A percentile compares a stretch with the other conserved stretches of the same genome.
phyloP scores from a whole-genome alignment of 2,113 vertebrate species.

The Prunella fulvescens region DNA sequence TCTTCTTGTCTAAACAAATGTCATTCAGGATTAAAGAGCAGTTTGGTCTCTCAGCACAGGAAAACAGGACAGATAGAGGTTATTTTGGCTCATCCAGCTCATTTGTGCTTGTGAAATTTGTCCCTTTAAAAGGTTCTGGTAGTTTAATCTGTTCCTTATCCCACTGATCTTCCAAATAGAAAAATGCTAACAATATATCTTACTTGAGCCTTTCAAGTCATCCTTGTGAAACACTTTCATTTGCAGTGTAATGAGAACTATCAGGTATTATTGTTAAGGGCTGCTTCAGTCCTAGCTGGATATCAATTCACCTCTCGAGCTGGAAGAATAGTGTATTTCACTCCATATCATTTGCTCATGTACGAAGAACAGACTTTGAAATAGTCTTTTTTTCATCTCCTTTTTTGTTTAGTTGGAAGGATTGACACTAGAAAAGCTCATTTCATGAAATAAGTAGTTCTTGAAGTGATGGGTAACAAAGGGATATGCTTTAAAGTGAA shows the following conservation, averaged over 20 bases:
- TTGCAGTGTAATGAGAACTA: slow-evolving; percentile 57
- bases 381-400: slow-evolving; percentile 25
- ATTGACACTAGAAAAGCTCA: slow-evolving; percentile 50
- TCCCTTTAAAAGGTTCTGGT: slow-evolving; percentile 3
- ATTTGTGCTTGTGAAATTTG: neutral
- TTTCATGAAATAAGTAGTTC: slow-evolving; percentile 54
- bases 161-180: slow-evolving; percentile 33
- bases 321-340: slow-evolving; percentile 45
- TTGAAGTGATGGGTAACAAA: slow-evolving; percentile 46
- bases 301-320: slow-evolving; percentile 46
- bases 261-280: slow-evolving; percentile 62
- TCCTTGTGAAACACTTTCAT: slow-evolving; percentile 59
- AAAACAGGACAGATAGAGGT: neutral
- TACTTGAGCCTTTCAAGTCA: slow-evolving; percentile 56
- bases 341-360: slow-evolving; percentile 40
- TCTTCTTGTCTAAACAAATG: neutral
- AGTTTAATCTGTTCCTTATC: slow-evolving; percentile 53
- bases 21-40: neutral
- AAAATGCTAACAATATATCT: slow-evolving; percentile 57
- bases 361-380: slow-evolving; percentile 50
- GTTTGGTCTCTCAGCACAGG: neutral
- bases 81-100: neutral
- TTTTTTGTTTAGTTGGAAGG: slow-evolving; percentile 47
- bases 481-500: slow-evolving; percentile 36
- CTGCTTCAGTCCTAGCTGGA: slow-evolving; percentile 57